phyloP scores from a whole-genome alignment of 2,113 vertebrate genomes.

The Rhea americana region DNA sequence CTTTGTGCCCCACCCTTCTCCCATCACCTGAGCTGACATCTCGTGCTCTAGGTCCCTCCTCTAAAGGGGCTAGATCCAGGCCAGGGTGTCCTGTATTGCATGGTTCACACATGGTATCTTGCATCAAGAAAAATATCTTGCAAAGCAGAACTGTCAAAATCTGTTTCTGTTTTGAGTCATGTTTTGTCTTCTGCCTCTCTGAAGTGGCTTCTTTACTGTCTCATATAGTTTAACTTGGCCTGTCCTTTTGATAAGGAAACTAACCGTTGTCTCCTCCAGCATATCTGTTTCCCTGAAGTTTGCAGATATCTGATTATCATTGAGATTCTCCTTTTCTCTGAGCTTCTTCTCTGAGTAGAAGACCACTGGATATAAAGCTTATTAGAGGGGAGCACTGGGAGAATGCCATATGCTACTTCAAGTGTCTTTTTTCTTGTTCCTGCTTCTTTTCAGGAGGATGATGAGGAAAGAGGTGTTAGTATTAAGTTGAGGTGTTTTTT shows the following conservation, averaged over 20 bases:
- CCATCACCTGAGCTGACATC: too few species aligned
- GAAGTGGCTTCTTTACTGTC: background rate
- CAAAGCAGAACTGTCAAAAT: background rate
- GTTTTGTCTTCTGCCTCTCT: background rate
- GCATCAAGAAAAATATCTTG: too few species aligned
- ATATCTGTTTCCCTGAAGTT: background rate
- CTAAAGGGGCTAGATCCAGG: background rate
- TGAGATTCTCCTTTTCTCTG: background rate
- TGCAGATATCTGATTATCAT: background rate
- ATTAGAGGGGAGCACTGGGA: background rate
- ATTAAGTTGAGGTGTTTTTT: accelerated
- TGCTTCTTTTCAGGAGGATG: background rate
- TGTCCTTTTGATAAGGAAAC: background rate
- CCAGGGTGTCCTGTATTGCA: background rate
- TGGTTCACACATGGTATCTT: accelerated
- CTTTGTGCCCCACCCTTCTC: background rate
- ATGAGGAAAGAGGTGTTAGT: background rate
- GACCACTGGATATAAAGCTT: background rate
- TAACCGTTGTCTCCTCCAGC: background rate
- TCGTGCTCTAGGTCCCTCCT: background rate
- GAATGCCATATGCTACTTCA: background rate
- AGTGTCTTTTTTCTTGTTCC: background rate
- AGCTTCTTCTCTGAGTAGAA: too few species aligned
- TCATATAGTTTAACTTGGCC: background rate
- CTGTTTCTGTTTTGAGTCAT: background rate